Conservation (phyloP, 2,113 vertebrate species). For the Parotia lawesii region DNA sequence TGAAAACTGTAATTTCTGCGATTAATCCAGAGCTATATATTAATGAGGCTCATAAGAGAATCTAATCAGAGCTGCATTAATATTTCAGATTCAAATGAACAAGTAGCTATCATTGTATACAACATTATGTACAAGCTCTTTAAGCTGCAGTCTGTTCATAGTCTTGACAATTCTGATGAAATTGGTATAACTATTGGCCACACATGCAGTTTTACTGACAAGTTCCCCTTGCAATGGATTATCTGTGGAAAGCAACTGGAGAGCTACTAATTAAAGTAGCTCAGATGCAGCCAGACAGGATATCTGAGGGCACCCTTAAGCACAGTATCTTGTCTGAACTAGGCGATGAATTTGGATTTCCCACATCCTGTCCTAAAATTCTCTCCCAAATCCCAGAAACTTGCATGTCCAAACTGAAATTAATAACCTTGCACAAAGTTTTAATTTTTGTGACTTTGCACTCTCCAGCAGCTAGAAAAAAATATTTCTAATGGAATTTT, state of each 20-base stretch:
- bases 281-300: not conserved
- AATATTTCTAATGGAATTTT: not conserved
- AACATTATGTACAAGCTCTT: not conserved
- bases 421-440: not conserved
- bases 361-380: not conserved
- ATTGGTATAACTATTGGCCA: not conserved
- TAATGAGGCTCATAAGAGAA: not conserved
- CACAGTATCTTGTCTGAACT: not conserved
- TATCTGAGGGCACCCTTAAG: not conserved
- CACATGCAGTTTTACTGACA: not conserved
- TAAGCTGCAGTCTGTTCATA: not conserved
- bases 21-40: not conserved
- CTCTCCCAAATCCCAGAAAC: not conserved
- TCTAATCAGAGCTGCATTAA: not conserved
- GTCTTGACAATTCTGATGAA: not conserved
- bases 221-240: not conserved
- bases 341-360: not conserved
- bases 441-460: not conserved
- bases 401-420: not conserved
- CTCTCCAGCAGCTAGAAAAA: not conserved
- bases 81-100: not conserved
- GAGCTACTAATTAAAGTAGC: not conserved
- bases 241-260: not conserved
- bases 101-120: not conserved
- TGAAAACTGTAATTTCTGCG: not conserved